Conservation (phyloP, 2,888 invertebrate species). For the Drosophila acutilabella region DNA sequence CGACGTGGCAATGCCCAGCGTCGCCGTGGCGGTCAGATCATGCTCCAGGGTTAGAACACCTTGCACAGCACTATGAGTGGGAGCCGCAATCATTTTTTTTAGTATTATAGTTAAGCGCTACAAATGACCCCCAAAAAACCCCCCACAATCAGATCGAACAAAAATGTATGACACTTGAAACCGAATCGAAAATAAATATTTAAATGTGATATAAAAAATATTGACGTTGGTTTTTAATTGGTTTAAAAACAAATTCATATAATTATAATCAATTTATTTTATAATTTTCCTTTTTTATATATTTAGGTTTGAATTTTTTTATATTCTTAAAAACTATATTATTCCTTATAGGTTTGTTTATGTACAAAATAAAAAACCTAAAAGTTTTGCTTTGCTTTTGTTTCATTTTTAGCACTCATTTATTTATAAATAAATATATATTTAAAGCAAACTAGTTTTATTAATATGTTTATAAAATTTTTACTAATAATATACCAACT, state of each 20-base stretch:
- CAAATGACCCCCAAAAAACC: conserved; percentile 13
- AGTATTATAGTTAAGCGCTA: conserved; percentile 78
- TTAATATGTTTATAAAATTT: neutral
- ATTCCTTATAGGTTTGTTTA: too few species aligned
- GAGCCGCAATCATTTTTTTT: conserved; percentile 17
- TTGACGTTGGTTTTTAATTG: too few species aligned
- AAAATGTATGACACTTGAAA: conserved; percentile 34
- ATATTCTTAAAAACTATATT: too few species aligned
- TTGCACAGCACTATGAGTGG: neutral
- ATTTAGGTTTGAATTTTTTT: too few species aligned
- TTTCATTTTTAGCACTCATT: neutral
- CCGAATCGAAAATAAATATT: conserved; percentile 49
- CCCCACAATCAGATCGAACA: neutral
- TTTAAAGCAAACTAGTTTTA: neutral
- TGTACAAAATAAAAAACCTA: too few species aligned
- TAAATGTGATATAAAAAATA: conserved; percentile 63
- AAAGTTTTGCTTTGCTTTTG: neutral
- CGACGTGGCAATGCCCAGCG: conserved; percentile 56
- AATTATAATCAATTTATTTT: too few species aligned
- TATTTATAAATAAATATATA: neutral
- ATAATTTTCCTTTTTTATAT: neutral
- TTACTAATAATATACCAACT: neutral
- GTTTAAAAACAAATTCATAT: neutral
- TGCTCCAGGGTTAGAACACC: conserved; percentile 48
- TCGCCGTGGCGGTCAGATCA: conserved; percentile 53